Base-by-base conservation (phyloP, 2,888 invertebrate genomes). In the Drosophila barbarae region DNA sequence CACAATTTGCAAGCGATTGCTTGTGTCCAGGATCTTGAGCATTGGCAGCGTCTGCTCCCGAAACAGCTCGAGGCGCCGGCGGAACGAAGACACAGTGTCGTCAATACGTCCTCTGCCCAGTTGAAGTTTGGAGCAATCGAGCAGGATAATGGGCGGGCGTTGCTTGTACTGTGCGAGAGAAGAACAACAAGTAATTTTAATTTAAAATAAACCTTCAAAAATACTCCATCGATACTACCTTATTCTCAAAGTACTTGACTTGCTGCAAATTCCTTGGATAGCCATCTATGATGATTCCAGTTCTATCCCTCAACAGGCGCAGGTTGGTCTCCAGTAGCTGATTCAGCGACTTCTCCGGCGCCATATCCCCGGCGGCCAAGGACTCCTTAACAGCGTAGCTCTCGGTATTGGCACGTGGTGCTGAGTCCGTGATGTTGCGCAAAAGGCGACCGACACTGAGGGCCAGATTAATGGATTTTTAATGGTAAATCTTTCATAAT, bases 211-310 rank as follows among this genome's bases (percentile, higher is more conserved):
- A 21, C 12, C 5, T 35, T 53, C 0, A 28, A 13, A 6, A n/a
- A 23, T 21, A 15, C n/a, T 1, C 15, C 1, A 39, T 21, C 3
- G 7, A 21, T 7, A 3, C 12, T 21, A 98, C 98, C 93, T 96
- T 96, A 59, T 91, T 93, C 90, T 99, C 96, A 88, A 98, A 99
- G 84, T 93, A 93, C 54, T 93, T 92, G 75, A 96, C 94, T 90
- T 99, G 98, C 50, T 93, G 93, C 87, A 97, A 90, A 85, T 98
- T 97, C 58, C 98, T 91, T 0, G 99, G 99, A 88, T 95, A 99
- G 0, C 98, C 98, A 84, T 98, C 98, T 57, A 99, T 93, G 60
- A 99, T 93, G 63, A 98, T 93, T 5, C 98, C 98, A 63, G 92
- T 91, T 23, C 93, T 92, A 8, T 92, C 93, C 38, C 90, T 90